phyloP scores from a whole-genome alignment of 2,888 invertebrate genomes.

The Sipunculus nudus region DNA sequence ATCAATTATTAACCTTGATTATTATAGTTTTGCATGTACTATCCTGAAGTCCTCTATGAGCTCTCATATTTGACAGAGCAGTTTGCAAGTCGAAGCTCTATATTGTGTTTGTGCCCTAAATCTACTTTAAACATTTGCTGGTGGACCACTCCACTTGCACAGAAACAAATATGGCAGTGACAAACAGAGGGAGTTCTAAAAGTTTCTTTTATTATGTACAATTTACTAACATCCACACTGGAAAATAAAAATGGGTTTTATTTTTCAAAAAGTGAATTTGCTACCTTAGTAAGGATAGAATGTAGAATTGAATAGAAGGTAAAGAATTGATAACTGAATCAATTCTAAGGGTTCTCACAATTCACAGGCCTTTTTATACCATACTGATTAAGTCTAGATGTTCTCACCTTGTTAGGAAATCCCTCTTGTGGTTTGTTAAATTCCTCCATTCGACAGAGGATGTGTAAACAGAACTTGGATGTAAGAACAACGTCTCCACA shows the following conservation, averaged over 20 bases:
- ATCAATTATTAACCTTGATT: too few relatives aligned
- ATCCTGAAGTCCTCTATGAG: too few relatives aligned
- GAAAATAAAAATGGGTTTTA: not conserved
- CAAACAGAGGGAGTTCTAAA: too few relatives aligned
- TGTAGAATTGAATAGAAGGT: not conserved
- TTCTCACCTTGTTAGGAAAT: conserved; percentile 29
- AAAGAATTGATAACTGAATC: not conserved
- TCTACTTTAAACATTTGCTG: too few relatives aligned
- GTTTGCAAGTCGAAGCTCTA: too few relatives aligned
- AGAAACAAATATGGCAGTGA: too few relatives aligned
- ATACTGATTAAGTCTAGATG: not conserved
- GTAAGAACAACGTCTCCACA: conserved; percentile 55
- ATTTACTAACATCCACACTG: too few relatives aligned
- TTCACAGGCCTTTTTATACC: not conserved
- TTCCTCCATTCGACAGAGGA: conserved; percentile 38
- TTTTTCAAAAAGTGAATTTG: not conserved
- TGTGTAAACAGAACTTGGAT: conserved; percentile 38
- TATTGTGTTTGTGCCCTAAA: too few relatives aligned
- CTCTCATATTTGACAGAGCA: too few relatives aligned
- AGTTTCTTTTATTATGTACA: too few relatives aligned
- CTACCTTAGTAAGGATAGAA: not conserved
- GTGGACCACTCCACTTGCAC: too few relatives aligned
- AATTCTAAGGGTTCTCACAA: not conserved
- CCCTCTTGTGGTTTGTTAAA: conserved; percentile 21
- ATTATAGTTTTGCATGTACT: too few relatives aligned